phyloP scores from a whole-genome alignment of 2,113 vertebrate genomes.

The Prionailurus bengalensis region DNA sequence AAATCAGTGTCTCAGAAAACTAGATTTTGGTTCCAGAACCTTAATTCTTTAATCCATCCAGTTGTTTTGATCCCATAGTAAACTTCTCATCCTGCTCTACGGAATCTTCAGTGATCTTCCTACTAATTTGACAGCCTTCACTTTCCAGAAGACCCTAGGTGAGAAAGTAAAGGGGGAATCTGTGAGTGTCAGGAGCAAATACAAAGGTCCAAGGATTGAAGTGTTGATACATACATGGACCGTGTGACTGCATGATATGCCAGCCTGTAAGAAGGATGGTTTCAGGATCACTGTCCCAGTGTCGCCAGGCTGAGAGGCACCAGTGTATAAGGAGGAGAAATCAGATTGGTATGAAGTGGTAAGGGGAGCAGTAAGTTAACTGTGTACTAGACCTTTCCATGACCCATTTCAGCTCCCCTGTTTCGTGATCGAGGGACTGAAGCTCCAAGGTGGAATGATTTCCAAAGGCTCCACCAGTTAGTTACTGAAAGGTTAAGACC shows the following conservation, averaged over 20 bases:
- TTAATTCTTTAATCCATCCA: neutral
- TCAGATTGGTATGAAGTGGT: neutral
- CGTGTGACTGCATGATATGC: neutral
- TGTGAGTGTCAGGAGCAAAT: neutral
- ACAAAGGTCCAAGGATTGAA: neutral
- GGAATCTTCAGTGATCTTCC: neutral
- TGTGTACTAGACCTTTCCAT: neutral
- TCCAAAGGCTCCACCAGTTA: neutral
- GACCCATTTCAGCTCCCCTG: neutral
- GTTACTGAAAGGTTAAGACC: neutral
- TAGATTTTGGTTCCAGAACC: neutral
- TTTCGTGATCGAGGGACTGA: neutral
- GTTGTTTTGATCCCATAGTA: neutral
- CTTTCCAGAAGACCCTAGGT: neutral
- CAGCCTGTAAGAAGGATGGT: neutral
- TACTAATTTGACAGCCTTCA: neutral
- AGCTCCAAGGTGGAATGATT: neutral
- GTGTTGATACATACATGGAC: neutral
- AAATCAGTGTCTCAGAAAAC: constrained; percentile 31
- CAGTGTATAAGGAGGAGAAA: neutral
- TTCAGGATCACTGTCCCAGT: neutral
- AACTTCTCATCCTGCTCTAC: neutral
- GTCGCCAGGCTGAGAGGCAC: neutral
- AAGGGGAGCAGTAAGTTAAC: too few relatives aligned
- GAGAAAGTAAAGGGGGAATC: neutral